Evolutionary conservation across 1,140 invertebrate genomes (phyloP).

Genomic region (Drosophila orena): DNA sequence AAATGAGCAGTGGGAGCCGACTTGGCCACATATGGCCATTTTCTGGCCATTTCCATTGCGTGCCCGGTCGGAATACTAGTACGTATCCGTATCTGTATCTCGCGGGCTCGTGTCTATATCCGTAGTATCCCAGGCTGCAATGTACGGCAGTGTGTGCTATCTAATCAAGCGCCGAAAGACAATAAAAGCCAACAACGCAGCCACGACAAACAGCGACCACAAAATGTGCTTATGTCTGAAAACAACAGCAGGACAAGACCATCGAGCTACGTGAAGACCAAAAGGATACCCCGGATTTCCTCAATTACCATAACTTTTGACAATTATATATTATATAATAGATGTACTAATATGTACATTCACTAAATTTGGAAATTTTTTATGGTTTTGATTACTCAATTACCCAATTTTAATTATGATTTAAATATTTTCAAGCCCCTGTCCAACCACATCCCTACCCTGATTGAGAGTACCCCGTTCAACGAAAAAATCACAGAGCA

Average conservation of each 20-base stretch:
- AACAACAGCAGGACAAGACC: constrained; percentile 53
- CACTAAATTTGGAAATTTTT: too few relatives aligned
- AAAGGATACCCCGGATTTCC: constrained; percentile 18
- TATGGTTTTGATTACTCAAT: too few relatives aligned
- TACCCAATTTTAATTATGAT: background rate
- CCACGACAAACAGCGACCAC: constrained; percentile 79
- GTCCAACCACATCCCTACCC: background rate
- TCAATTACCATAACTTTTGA: background rate
- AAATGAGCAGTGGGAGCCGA: constrained; percentile 53
- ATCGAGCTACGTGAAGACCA: constrained; percentile 1
- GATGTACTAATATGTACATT: too few relatives aligned
- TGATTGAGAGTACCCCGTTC: background rate
- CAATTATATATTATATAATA: too few relatives aligned
- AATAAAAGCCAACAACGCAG: constrained; percentile 78
- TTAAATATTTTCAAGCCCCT: background rate
- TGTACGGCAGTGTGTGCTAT: constrained; percentile 43
- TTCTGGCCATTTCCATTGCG: constrained; percentile 58
- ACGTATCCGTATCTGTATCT: constrained; percentile 37
- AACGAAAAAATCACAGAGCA: background rate
- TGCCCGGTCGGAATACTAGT: constrained; percentile 32
- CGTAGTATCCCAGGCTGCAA: constrained; percentile 10
- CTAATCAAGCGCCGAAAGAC: constrained; percentile 82
- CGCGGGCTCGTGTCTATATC: constrained; percentile 1
- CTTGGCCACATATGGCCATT: constrained; percentile 83
- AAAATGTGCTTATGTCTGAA: constrained; percentile 75